A percentile compares a stretch with the other conserved stretches of the same genome.
Evolutionary conservation across 2,797 vertebrate genomes (phyloP).

Genomic region (Melanotaenia boesemani): DNA sequence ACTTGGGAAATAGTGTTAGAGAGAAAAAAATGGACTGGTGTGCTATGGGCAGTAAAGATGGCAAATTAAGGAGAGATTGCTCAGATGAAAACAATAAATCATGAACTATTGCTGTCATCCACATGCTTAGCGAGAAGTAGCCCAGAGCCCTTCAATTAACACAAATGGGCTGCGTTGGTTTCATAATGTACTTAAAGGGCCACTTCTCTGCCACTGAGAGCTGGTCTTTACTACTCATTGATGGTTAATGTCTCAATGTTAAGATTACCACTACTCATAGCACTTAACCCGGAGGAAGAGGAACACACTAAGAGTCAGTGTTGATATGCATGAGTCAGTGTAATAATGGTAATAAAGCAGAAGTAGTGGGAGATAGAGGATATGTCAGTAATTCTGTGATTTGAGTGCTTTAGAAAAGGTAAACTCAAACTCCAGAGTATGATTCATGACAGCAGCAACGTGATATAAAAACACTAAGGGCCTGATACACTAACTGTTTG

Average conservation of each 20-base stretch:
- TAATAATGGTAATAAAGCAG: constrained; percentile 4
- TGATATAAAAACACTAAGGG: no score
- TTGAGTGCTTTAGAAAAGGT: no score
- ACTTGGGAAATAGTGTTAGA: not conserved
- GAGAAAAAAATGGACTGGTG: not conserved
- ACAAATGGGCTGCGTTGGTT: constrained; percentile 1
- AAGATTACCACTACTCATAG: constrained; percentile 29
- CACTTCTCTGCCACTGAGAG: constrained; percentile 12
- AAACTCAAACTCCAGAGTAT: no score
- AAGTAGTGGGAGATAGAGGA: not conserved
- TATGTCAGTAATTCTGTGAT: no score
- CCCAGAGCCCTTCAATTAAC: constrained; percentile 29
- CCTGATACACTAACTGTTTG: no score
- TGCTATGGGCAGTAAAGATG: not conserved
- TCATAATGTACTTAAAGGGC: constrained; percentile 43
- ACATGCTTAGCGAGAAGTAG: not conserved
- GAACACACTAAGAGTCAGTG: constrained; percentile 3
- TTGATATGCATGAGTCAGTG: constrained; percentile 16
- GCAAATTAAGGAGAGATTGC: constrained; percentile 2
- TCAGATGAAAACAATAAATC: constrained; percentile 27
- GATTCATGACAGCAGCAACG: no score
- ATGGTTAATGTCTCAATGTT: constrained; percentile 46
- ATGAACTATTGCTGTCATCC: constrained; percentile 7
- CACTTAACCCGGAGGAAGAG: constrained; percentile 17
- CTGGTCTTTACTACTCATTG: constrained; percentile 38